Evolutionary conservation across 2,888 invertebrate species (phyloP), one percentile per base, ranked within the genome.

Genomic region (Lissocephala sabroskyi): DNA sequence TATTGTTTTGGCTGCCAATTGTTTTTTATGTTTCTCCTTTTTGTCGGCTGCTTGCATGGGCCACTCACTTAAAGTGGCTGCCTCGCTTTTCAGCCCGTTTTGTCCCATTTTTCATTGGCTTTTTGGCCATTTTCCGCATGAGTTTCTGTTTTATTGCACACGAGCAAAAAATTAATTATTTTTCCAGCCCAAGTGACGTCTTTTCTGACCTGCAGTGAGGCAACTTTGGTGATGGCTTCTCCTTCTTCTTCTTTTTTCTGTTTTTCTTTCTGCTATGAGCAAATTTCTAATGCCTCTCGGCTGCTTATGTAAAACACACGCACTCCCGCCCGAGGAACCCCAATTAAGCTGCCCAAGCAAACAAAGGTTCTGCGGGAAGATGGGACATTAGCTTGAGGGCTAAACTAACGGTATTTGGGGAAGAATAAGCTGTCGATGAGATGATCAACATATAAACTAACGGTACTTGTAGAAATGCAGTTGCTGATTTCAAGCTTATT

Each of bases 101-200:
- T 39, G 17, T 39, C 18, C 18, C 19, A 18, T 11, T 39, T 39
- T 3, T 17, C 3, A n/a, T 18, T 18, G 37, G 3, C 2, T 6
- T 37, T 10, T 39, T 2, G 17, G 17, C 18, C 11, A n/a, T n/a
- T n/a, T n/a, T n/a, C n/a, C n/a, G n/a, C n/a, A n/a, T n/a, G n/a
- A n/a, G n/a, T 39, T 39, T 17, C 2, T 3, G 13, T 16, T 41
- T 43, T 23, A 33, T 43, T 43, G 43, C 16, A 23, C 35, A 43
- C 16, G 35, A 43, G 26, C 26, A 6, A 35, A 42, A 10, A 32
- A 9, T 30, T 42, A 42, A 42, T 42, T 42, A 32, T 28, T 43
- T 43, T 43, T 35, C 33, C 16, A 23, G 7, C 11, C 42, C 7
- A 42, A 19, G 11, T 42, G 19, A 14, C 2, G 9, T 28, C 19